phyloP scores from a whole-genome alignment of 2,113 vertebrate genomes.

The Ornithorhynchus anatinus region DNA sequence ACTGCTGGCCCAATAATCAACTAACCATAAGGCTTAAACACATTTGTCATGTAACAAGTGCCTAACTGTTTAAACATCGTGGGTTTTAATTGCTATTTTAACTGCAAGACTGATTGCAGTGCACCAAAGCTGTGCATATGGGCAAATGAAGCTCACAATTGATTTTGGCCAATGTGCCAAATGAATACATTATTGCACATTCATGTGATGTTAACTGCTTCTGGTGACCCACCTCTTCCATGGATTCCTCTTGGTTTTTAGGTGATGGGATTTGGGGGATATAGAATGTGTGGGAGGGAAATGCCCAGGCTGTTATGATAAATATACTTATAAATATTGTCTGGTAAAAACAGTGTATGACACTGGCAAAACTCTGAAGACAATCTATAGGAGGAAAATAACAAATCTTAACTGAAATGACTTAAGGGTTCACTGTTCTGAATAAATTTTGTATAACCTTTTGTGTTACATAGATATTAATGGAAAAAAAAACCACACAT shows the following conservation, averaged over 20 bases:
- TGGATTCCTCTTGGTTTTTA: neutral
- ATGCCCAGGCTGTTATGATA: too few species aligned
- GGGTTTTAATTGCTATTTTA: neutral
- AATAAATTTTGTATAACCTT: too few species aligned
- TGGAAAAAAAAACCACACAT: too few species aligned
- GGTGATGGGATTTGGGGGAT: too few species aligned
- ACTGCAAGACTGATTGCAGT: neutral
- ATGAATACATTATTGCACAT: neutral
- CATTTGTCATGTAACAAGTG: neutral
- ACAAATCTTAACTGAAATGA: too few species aligned
- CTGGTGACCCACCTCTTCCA: neutral
- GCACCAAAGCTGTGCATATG: neutral
- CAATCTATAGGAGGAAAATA: too few species aligned
- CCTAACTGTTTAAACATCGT: neutral
- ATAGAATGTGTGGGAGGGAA: too few species aligned
- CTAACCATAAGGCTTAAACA: neutral
- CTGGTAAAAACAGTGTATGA: too few species aligned
- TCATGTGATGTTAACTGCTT: conserved; percentile 9
- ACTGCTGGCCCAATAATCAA: neutral
- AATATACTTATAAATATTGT: too few species aligned
- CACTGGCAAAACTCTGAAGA: too few species aligned
- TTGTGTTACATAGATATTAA: too few species aligned
- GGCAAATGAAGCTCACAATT: conserved; percentile 1
- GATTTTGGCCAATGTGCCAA: neutral
- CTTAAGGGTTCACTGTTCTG: too few species aligned